A percentile compares a stretch with the other conserved stretches of the same genome.
phyloP scores from a whole-genome alignment of 2,888 invertebrate genomes.

The Conops quadrifasciatus region DNA sequence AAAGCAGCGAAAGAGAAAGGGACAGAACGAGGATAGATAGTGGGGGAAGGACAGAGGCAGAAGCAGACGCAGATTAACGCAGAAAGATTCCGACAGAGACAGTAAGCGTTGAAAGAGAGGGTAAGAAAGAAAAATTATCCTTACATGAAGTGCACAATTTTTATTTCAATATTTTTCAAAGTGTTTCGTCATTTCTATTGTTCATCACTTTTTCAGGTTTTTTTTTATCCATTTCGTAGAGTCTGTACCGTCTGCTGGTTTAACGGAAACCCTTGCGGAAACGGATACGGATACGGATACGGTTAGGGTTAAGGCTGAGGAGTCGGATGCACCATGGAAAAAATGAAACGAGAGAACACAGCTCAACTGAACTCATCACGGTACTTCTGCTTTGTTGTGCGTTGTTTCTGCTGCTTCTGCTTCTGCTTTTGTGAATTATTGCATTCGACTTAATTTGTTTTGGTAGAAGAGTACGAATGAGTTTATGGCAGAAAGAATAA shows the following conservation, averaged over 20 bases:
- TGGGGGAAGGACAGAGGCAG: no score
- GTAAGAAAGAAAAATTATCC: background rate
- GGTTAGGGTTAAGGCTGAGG: no score
- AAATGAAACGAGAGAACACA: background rate
- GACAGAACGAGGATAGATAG: no score
- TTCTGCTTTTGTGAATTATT: constrained; percentile 13
- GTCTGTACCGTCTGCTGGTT: background rate
- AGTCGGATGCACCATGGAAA: background rate
- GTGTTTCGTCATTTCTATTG: constrained; percentile 17
- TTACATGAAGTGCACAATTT: constrained; percentile 1
- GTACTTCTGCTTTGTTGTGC: background rate
- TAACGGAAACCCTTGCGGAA: constrained; percentile 10
- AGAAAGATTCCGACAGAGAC: background rate
- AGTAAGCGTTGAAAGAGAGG: background rate
- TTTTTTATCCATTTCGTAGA: background rate
- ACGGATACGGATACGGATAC: constrained; percentile 6
- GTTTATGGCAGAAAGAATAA: no score
- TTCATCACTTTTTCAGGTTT: background rate
- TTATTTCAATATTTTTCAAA: constrained; percentile 23
- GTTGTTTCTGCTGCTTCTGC: background rate
- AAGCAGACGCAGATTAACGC: no score
- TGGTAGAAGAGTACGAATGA: constrained; percentile 6
- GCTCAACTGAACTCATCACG: constrained; percentile 10
- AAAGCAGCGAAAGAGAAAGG: background rate
- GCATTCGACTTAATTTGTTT: constrained; percentile 24